These are phyloP conservation scores for Parauchenoglanis ngamensis DNA, from an alignment of 2,797 vertebrate genomes.

Conservation along the genomic window DNA sequence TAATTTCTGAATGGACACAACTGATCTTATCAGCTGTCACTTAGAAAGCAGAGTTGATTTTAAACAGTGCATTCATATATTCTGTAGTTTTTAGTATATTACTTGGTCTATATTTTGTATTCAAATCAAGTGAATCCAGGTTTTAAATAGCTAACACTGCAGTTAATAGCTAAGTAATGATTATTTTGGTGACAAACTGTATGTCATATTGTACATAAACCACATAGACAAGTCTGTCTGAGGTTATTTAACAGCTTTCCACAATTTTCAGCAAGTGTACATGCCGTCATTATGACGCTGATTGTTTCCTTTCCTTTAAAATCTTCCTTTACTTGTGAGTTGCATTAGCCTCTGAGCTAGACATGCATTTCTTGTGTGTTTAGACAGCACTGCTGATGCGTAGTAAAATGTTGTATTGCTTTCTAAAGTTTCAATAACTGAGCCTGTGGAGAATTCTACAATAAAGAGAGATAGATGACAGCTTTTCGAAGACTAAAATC, in stretches of 20 bases:
- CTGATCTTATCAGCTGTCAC: not conserved
- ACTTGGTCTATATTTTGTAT: not conserved
- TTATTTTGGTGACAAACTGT: not conserved
- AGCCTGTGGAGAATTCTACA: constrained; percentile 27
- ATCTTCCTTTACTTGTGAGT: not conserved
- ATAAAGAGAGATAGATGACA: constrained; percentile 43
- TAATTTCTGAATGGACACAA: not conserved
- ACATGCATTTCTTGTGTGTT: not conserved
- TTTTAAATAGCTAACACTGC: not conserved
- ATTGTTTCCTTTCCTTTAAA: not conserved
- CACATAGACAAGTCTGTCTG: not conserved
- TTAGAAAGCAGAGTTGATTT: not conserved
- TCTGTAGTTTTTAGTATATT: not conserved
- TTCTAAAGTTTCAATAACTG: constrained; percentile 31
- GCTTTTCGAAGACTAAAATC: constrained; percentile 53
- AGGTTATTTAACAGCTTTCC: not conserved
- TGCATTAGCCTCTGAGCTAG: constrained; percentile 1
- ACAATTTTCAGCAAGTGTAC: not conserved
- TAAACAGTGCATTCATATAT: not conserved
- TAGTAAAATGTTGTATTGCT: constrained; percentile 22
- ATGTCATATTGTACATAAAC: not conserved
- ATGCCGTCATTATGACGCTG: not conserved
- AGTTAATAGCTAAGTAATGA: not conserved
- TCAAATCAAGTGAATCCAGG: not conserved
- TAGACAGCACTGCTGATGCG: constrained; percentile 1